Evolutionary conservation across 2,888 invertebrate species (phyloP), one percentile per base, ranked within the genome.

Genomic region (Rosalia funebris): DNA sequence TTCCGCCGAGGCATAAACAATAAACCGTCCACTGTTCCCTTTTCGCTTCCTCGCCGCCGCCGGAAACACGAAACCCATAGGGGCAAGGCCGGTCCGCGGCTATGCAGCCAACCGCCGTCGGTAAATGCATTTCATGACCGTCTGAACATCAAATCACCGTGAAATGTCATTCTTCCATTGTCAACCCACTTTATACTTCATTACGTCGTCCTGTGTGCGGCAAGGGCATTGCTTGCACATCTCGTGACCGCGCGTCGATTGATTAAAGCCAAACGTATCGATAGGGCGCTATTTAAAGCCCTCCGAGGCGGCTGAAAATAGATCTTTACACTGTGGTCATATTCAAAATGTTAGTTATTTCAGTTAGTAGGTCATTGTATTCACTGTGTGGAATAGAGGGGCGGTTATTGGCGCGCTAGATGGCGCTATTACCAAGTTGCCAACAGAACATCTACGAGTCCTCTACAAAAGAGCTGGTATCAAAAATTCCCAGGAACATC

Each of bases 1-100:
- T 53, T 42, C 41, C 53, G 42, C 12, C 53, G 37, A 47, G 56
- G 47, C 56, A 47, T 56, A 56, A 56, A 56, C 46, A 56, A 56
- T 55, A 55, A 55, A 36, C 46, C 46, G 25, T 16, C 46, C 25
- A 37, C 50, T 10, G 37, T 39, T 12, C 11, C 34, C 39, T 25
- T 7, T 3, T 7, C 11, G 10, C 10, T 11, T n/a, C 34, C 5
- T n/a, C 34, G 5, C 10, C 34, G 34, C 34, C 5, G 53, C 42
- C 42, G 32, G 53, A 53, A 53, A 53, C 42, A 42, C 17, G 32
- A 42, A 53, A 42, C 42, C 53, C 42, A 42, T 53, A 53, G 15
- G 42, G 42, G 31, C 42, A 45, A 12, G 31, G 31, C 25, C 45
- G 45, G 3, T 15, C 11, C 15, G n/a, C n/a, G n/a, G n/a, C n/a